Evolutionary conservation across 1,140 invertebrate genomes (phyloP), one percentile per base, ranked within the genome.

Genomic region (Drosophila ercepeae): DNA sequence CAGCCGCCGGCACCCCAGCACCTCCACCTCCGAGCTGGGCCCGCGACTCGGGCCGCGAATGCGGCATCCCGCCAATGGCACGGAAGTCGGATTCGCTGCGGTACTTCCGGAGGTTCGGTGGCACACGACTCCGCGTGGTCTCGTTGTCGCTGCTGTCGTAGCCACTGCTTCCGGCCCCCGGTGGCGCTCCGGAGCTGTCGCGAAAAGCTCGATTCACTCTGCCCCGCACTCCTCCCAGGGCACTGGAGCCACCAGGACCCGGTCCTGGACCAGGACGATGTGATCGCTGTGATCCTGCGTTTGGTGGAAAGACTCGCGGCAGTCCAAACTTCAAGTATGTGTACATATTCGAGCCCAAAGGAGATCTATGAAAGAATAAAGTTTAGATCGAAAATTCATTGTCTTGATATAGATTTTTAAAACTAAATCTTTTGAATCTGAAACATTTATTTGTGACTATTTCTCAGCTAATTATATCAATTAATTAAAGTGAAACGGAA

Each of bases 271-370:
- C 89, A 4, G 92, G 92, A 16, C 82, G 77, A 75, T 91, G 90
- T 19, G 94, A 94, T 25, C 93, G 91, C 75, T 93, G 92, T 6
- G 94, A 94, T 9, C 94, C 93, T 44, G 94, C 93, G 58, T 94
- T 94, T 0, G 96, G 97, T 16, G 97, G 97, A 89, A 98, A 95
- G 0, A 98, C 97, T 29, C 97, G 93, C 0, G 97, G 97, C 42
- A 98, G 92, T 2, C 97, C 97, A 79, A 98, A 98, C 91, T 98
- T 97, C 19, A 98, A 93, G 92, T 98, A 98, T 2, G 97, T 97
- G 91, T 97, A 97, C 92, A 98, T 97, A 84, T 98, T 98, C 7
- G 95, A 95, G 13, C 96, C 96, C 34, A 97, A 92, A 0, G 96
- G 95, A 32, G 95, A 95, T 91, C 95, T 95, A 74, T 1, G 45